Percentiles rank a stretch among this genome's conserved stretches.
Conservation (phyloP, 2,888 invertebrate genomes). For the Ochropleura plecta region DNA sequence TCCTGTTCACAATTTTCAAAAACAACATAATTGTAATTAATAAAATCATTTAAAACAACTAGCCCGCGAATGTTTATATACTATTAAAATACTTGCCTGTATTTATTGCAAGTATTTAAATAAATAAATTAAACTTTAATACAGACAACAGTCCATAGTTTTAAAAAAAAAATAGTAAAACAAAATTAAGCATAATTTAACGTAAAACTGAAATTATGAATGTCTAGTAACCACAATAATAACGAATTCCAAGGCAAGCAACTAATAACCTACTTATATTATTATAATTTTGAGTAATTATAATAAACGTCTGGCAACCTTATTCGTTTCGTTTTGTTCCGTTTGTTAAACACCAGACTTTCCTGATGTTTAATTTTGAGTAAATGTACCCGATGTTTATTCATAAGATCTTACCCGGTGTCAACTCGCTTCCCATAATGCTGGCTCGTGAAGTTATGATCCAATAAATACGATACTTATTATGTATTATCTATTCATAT, state of each 20-base stretch:
- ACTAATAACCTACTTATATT: constrained; percentile 24
- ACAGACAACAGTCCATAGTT: no score
- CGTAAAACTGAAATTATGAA: constrained; percentile 2
- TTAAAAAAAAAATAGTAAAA: no score
- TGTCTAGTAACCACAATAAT: background rate
- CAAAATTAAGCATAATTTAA: background rate
- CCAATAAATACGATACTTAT: background rate
- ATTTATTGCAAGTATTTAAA: no score
- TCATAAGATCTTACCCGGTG: background rate
- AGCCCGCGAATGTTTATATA: background rate
- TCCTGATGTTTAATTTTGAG: constrained; percentile 11
- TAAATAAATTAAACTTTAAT: no score
- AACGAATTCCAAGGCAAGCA: constrained; percentile 35
- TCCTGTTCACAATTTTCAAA: background rate
- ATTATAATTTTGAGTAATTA: constrained; percentile 26
- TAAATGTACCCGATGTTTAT: constrained; percentile 5
- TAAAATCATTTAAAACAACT: background rate
- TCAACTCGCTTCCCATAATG: background rate
- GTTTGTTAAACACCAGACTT: constrained; percentile 31
- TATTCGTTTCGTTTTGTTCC: constrained; percentile 39
- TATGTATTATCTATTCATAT: background rate
- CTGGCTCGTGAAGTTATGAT: background rate
- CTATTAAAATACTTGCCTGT: background rate
- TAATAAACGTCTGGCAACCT: constrained; percentile 39
- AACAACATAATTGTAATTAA: background rate